Percentiles rank a stretch among this genome's conserved stretches.
These are phyloP conservation scores for Brachionus asplanchnoidis DNA, from an alignment of 1,140 invertebrate species.

Conservation along the genomic window DNA sequence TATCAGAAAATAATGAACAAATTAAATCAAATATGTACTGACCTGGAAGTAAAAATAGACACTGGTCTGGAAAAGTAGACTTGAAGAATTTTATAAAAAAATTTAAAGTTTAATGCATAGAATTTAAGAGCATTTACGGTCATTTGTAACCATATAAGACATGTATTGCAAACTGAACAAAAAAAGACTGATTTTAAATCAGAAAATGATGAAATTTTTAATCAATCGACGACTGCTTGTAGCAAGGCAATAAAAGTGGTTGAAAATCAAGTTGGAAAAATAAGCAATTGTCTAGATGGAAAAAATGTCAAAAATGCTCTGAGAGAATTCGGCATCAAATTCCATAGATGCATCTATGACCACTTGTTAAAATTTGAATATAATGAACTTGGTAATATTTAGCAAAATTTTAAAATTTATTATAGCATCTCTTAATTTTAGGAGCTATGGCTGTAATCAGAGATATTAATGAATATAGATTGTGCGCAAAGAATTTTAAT, in stretches of 20 bases:
- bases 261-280: slow-evolving; percentile 69
- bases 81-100: not conserved
- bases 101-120: slow-evolving; percentile 40
- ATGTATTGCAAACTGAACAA: slow-evolving; percentile 84
- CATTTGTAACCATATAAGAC: slow-evolving; percentile 81
- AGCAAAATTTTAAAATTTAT: slow-evolving; percentile 39
- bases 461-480: slow-evolving; percentile 89
- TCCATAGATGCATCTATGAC: slow-evolving; percentile 89
- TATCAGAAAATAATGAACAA: slow-evolving; percentile 37
- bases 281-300: slow-evolving; percentile 80
- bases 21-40: slow-evolving; percentile 68
- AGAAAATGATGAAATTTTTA: slow-evolving; percentile 58
- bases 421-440: slow-evolving; percentile 47
- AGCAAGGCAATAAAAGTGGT: slow-evolving; percentile 78
- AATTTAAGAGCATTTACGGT: slow-evolving; percentile 70
- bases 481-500: slow-evolving; percentile 70
- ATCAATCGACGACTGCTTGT: slow-evolving; percentile 68
- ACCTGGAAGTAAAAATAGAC: slow-evolving; percentile 85
- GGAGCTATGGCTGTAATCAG: slow-evolving; percentile 94
- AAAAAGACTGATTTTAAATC: slow-evolving; percentile 93
- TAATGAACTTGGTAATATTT: slow-evolving; percentile 72
- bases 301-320: slow-evolving; percentile 82
- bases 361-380: slow-evolving; percentile 91
- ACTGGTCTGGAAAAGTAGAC: slow-evolving; percentile 71
- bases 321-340: slow-evolving; percentile 78